Conservation (phyloP, 2,888 invertebrate genomes). For the Ophion ventricosus region DNA sequence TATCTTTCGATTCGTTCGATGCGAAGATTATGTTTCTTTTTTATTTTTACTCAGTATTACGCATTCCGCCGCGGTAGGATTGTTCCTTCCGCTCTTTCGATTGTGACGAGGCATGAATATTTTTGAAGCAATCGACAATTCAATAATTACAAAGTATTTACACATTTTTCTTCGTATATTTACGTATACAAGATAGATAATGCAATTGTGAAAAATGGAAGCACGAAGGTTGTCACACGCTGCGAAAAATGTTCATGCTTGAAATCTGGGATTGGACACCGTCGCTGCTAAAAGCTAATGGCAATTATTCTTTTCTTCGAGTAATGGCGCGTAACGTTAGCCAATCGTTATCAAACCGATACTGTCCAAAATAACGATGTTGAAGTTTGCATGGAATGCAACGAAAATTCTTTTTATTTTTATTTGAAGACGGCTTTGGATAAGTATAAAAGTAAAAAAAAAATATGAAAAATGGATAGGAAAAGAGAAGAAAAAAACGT, state of each 20-base stretch:
- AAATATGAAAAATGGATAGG: no score
- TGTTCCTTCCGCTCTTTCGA: neutral
- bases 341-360: neutral
- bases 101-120: slow-evolving; percentile 43
- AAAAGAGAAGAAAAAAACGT: no score
- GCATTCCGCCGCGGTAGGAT: slow-evolving; percentile 22
- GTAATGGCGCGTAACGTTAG: neutral
- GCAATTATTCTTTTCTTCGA: neutral
- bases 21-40: slow-evolving; percentile 17
- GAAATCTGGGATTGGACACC: slow-evolving; percentile 11
- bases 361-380: neutral
- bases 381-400: no score
- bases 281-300: slow-evolving; percentile 2
- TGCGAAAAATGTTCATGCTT: slow-evolving; percentile 54
- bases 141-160: neutral
- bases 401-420: no score
- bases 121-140: slow-evolving; percentile 7
- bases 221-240: slow-evolving; percentile 41
- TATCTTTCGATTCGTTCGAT: slow-evolving; percentile 9
- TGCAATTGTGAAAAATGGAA: slow-evolving; percentile 26
- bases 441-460: no score
- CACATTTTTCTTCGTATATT: slow-evolving; percentile 15
- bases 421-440: no score
- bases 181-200: slow-evolving; percentile 1
- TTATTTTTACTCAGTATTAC: slow-evolving; percentile 21